Evolutionary conservation across 64 coral and sea anemone species (phyloP).

Genomic region (Stichodactyla mertensii): DNA sequence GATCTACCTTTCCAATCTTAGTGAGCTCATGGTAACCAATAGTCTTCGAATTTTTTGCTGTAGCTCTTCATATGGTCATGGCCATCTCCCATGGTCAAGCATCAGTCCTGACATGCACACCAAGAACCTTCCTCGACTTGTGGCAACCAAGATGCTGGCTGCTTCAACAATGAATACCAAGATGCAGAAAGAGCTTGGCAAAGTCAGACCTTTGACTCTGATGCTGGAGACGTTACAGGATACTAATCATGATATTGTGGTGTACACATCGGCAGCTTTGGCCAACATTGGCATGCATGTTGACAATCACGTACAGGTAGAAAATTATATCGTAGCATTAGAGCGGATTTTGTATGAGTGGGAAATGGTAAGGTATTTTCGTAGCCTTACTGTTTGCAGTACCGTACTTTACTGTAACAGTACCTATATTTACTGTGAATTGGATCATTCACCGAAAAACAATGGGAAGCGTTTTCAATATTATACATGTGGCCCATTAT

Average conservation of each 20-base stretch:
- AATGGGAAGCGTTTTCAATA: too few species aligned
- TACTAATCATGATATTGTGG: constrained; percentile 73
- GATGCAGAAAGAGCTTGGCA: constrained; percentile 95
- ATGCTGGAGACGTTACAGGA: constrained; percentile 75
- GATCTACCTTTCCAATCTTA: too few species aligned
- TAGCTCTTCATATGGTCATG: constrained; percentile 58
- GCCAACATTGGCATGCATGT: constrained; percentile 82
- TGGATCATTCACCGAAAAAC: too few species aligned
- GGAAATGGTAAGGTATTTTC: too few species aligned
- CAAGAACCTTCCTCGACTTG: constrained; percentile 68
- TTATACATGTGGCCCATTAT: too few species aligned
- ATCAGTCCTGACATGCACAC: constrained; percentile 51
- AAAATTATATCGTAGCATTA: too few species aligned
- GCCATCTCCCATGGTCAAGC: constrained; percentile 28
- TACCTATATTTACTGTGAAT: too few species aligned
- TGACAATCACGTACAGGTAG: constrained; percentile 86
- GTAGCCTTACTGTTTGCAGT: too few species aligned
- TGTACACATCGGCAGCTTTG: constrained; percentile 65
- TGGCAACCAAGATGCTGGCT: constrained; percentile 83
- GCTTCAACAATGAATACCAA: constrained; percentile 91
- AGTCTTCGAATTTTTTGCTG: background rate
- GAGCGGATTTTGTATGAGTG: too few species aligned
- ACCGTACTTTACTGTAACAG: too few species aligned
- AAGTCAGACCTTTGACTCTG: constrained; percentile 52
- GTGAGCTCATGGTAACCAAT: too few species aligned